A percentile compares a stretch with the other conserved stretches of the same genome.
phyloP scores from a whole-genome alignment of 2,888 invertebrate species.

The Drosophila longiperda region DNA sequence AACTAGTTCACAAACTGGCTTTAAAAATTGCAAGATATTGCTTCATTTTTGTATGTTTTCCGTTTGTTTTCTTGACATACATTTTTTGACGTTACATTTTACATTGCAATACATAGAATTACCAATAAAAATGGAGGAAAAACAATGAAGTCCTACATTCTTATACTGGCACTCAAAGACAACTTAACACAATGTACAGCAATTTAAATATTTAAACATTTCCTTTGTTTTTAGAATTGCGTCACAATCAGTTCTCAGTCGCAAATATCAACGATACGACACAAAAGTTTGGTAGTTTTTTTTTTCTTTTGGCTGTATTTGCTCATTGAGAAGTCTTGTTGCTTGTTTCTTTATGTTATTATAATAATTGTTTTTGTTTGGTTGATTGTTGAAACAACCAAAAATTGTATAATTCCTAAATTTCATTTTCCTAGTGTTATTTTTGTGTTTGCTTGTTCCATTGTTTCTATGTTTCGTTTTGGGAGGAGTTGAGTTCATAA shows the following conservation, averaged over 20 bases:
- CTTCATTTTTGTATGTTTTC: constrained; percentile 14
- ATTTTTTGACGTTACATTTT: constrained; percentile 30
- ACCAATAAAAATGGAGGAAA: constrained; percentile 24
- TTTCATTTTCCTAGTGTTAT: constrained; percentile 9
- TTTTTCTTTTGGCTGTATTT: constrained; percentile 15
- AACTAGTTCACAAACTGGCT: constrained; percentile 16
- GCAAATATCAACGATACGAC: constrained; percentile 29
- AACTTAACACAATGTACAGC: constrained; percentile 28
- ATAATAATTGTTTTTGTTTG: constrained; percentile 1
- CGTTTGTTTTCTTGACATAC: constrained; percentile 23
- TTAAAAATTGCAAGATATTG: neutral
- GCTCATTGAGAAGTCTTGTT: constrained; percentile 4
- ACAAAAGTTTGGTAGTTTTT: constrained; percentile 8
- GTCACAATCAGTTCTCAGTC: constrained; percentile 38
- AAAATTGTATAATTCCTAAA: neutral
- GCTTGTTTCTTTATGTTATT: neutral
- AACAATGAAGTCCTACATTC: constrained; percentile 5
- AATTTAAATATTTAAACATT: constrained; percentile 3
- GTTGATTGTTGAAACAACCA: neutral
- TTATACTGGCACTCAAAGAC: neutral
- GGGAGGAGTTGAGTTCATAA: neutral
- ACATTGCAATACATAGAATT: constrained; percentile 29
- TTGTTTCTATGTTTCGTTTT: constrained; percentile 9
- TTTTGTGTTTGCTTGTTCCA: constrained; percentile 11
- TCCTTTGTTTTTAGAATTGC: neutral